Conservation (phyloP, 2,113 vertebrate species). For the Psammodynastes pulverulentus region DNA sequence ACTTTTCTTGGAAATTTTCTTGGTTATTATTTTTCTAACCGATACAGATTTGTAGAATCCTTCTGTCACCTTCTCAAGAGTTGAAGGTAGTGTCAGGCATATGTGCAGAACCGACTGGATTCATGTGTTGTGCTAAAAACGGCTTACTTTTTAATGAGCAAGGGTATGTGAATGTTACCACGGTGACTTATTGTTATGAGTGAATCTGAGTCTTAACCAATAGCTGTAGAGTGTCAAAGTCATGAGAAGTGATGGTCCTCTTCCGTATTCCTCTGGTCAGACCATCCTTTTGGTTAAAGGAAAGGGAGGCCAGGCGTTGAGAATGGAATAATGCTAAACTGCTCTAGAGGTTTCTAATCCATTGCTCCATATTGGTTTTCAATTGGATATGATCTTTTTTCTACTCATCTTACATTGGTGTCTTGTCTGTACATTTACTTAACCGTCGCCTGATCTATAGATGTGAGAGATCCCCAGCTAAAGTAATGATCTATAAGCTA, state of each 20-base stretch:
- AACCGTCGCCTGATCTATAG: neutral
- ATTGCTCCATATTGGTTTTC: neutral
- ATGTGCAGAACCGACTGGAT: neutral
- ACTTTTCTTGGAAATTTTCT: neutral
- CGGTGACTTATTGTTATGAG: neutral
- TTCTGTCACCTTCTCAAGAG: neutral
- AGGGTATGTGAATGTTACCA: neutral
- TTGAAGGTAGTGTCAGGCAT: neutral
- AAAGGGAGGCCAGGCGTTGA: neutral
- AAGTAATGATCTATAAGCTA: neutral
- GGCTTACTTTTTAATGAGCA: neutral
- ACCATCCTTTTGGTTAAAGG: neutral
- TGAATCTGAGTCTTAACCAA: neutral
- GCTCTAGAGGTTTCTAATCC: neutral
- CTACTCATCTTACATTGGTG: neutral
- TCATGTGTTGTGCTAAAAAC: neutral
- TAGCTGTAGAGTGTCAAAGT: neutral
- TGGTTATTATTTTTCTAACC: neutral
- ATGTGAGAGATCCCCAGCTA: neutral
- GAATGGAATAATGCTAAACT: neutral
- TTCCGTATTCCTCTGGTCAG: neutral
- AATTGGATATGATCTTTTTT: neutral
- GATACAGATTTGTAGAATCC: too few species aligned
- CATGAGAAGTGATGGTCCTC: neutral
- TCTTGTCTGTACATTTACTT: neutral